Evolutionary conservation across 2,797 vertebrate species (phyloP).

Genomic region (Luscinia megarhynchos): DNA sequence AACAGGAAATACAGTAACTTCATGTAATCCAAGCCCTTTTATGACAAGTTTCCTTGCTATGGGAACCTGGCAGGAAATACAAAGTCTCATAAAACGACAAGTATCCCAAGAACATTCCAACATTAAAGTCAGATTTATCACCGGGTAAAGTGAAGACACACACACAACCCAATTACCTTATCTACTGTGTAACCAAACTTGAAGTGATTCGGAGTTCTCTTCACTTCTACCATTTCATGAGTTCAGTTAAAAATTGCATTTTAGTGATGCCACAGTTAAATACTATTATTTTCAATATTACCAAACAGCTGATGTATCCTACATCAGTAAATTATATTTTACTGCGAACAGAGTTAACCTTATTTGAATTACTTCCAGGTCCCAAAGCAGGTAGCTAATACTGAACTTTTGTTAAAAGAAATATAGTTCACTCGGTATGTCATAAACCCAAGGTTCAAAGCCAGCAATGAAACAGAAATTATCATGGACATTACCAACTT

Average conservation of each 20-base stretch:
- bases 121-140: background rate
- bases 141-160: background rate
- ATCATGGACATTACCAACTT: background rate
- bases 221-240: background rate
- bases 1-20: conserved; percentile 59
- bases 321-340: background rate
- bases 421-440: background rate
- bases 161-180: background rate
- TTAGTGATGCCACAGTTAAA: background rate
- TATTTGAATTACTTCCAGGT: background rate
- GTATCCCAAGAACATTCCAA: background rate
- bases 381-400: background rate
- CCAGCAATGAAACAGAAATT: background rate
- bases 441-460: background rate
- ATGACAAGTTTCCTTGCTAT: conserved; percentile 34
- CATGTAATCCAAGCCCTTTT: background rate
- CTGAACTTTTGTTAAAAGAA: background rate
- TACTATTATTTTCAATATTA: background rate
- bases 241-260: background rate
- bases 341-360: background rate
- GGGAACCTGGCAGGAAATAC: conserved; percentile 34
- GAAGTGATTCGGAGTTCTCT: background rate
- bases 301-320: background rate
- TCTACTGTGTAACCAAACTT: background rate
- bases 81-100: background rate